phyloP scores from a whole-genome alignment of 2,888 invertebrate species.

The Aspidiotus destructor region DNA sequence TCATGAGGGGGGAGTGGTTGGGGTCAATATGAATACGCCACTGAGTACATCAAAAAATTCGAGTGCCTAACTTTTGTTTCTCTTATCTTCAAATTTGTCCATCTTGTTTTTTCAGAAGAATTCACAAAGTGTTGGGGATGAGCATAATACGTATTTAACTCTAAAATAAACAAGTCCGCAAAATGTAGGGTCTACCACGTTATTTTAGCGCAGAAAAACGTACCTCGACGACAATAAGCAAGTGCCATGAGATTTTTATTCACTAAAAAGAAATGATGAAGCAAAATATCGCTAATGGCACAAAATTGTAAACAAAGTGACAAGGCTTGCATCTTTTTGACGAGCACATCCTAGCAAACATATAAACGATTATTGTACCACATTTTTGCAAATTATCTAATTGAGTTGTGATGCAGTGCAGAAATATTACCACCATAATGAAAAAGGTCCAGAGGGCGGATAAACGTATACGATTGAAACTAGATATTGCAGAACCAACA shows the following conservation, averaged over 20 bases:
- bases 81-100: no score
- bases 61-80: no score
- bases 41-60: no score
- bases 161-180: not conserved
- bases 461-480: slow-evolving; percentile 34
- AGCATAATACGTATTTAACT: not conserved
- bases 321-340: slow-evolving; percentile 32
- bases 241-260: slow-evolving; percentile 26
- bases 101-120: not conserved
- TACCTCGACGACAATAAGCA: slow-evolving; percentile 14
- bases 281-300: slow-evolving; percentile 30
- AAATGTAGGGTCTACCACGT: not conserved
- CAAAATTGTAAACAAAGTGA: slow-evolving; percentile 34
- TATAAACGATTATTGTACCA: not conserved
- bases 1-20: no score
- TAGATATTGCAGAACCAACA: slow-evolving; percentile 26
- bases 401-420: not conserved
- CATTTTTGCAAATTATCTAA: not conserved
- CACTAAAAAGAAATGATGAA: slow-evolving; percentile 33
- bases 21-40: no score
- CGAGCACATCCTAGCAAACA: slow-evolving; percentile 32
- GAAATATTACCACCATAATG: slow-evolving; percentile 30
- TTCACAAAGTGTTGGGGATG: not conserved
- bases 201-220: not conserved
- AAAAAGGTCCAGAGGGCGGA: slow-evolving; percentile 26